Base-by-base conservation (phyloP, 64 coral and sea anemone genomes). In the Hydrozoanthus tunicans region DNA sequence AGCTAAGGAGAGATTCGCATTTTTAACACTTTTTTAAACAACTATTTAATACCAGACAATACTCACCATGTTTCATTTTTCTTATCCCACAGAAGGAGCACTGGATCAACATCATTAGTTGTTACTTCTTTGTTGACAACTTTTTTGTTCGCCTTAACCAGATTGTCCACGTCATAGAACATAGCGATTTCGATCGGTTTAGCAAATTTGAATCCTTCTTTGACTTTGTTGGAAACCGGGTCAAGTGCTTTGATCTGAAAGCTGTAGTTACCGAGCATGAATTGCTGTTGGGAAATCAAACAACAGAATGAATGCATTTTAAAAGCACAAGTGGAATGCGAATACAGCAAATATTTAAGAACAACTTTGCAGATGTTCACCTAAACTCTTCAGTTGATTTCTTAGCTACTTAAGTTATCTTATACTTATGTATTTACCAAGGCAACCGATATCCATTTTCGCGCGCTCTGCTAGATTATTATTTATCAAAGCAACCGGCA, bases 241-340 rank as follows among this genome's bases (percentile, higher is more conserved):
- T 94, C 89, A 20, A 93, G 60, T n/a, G 91, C 93, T 93, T 98
- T 98, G 78, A 98, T 98, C 12, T 89, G 74, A 26, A 98, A 98
- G 73, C 96, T 95, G 69, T 98, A 98, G 89, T 98, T 93, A 6
- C 96, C 96, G 5, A 98, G 89, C 93, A 95, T 95, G 77, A 98
- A 98, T 92, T 98, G 93, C 96, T 98, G 78, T 69, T 51, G 25
- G 13, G n/a, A 51, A 67, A 71, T 5, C 77, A 52, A 53, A 43
- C 5, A 24, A 12, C 4, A 53, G 72, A 32, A 63, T 2, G 32
- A 43, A 43, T 43, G 32, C 32, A 0, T 43, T 43, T 43, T 43
- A 43, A 43, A 43, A 43, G 2, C 32, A 43, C 32, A 43, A 43
- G 32, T 43, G 32, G 32, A 43, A 43, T 43, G 32, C 32, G 32